Evolutionary conservation across 2,113 vertebrate species (phyloP).

Genomic region (Lutjanus erythropterus): DNA sequence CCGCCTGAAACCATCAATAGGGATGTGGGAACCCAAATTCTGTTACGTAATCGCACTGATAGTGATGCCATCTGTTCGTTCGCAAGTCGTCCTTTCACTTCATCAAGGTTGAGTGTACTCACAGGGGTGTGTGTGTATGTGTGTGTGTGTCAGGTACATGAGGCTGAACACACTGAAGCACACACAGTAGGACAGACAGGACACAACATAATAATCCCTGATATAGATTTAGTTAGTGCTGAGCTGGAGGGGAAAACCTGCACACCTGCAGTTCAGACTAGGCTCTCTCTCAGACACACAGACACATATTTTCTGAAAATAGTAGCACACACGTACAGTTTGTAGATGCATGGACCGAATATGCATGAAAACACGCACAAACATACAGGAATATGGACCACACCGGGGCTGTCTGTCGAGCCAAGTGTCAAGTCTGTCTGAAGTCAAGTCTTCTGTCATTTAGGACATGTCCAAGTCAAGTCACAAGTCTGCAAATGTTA

Average conservation of each 20-base stretch:
- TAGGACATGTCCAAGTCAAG: neutral
- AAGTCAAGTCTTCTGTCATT: neutral
- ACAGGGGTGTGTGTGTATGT: conserved; percentile 24
- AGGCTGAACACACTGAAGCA: conserved; percentile 59
- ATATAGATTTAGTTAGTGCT: conserved; percentile 66
- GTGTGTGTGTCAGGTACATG: conserved; percentile 59
- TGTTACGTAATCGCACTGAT: conserved; percentile 66
- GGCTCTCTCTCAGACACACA: conserved; percentile 40
- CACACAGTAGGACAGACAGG: conserved; percentile 67
- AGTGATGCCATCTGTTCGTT: conserved; percentile 74
- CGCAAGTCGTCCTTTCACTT: conserved; percentile 70
- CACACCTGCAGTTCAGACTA: conserved; percentile 59
- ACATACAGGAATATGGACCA: neutral
- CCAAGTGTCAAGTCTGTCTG: neutral
- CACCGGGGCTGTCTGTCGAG: neutral
- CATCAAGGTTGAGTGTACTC: conserved; percentile 74
- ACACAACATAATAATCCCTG: conserved; percentile 69
- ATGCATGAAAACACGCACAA: conserved; percentile 44
- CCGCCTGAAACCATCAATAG: conserved; percentile 59
- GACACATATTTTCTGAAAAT: conserved; percentile 18
- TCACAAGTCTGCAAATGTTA: neutral
- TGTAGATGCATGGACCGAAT: too few relatives aligned
- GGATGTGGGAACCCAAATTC: conserved; percentile 61
- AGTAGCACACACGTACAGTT: conserved; percentile 9
- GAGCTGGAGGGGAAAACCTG: conserved; percentile 62